Evolutionary conservation across 2,888 invertebrate genomes (phyloP).

Genomic region (Atrina japonica): DNA sequence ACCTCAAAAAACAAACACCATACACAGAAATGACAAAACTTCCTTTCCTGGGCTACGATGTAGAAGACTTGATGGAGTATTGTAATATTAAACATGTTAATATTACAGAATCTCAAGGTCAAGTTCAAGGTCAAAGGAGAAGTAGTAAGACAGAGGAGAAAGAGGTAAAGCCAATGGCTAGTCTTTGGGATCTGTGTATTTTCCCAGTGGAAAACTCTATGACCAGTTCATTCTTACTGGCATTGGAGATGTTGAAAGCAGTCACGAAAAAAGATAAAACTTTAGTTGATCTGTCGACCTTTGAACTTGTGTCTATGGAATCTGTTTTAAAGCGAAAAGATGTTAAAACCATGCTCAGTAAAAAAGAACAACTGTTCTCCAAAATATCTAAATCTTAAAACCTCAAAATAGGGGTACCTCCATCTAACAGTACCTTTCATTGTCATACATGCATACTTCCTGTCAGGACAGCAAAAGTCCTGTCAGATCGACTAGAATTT

Average conservation of each 20-base stretch:
- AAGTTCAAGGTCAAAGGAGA: slow-evolving; percentile 19
- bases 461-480: no score
- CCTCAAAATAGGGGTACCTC: no score
- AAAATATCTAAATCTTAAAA: slow-evolving; percentile 16
- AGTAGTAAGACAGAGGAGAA: slow-evolving; percentile 3
- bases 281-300: slow-evolving; percentile 35
- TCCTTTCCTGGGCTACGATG: slow-evolving; percentile 18
- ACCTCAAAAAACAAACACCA: slow-evolving; percentile 71
- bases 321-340: slow-evolving; percentile 66
- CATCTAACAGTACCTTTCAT: no score
- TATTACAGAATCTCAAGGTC: not conserved
- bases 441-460: no score
- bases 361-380: slow-evolving; percentile 59
- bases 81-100: not conserved
- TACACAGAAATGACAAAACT: slow-evolving; percentile 7
- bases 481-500: no score
- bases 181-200: slow-evolving; percentile 71
- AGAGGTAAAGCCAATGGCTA: slow-evolving; percentile 33
- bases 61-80: slow-evolving; percentile 14
- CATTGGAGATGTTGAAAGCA: slow-evolving; percentile 51
- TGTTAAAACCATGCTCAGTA: slow-evolving; percentile 67
- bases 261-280: slow-evolving; percentile 39
- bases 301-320: slow-evolving; percentile 63
- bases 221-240: slow-evolving; percentile 65
- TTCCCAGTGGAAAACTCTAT: slow-evolving; percentile 70